Evolutionary conservation across 37 sponge, comb jelly and placozoan species (phyloP), one percentile per base, ranked within the genome.

Genomic region (Oopsacas minuta): DNA sequence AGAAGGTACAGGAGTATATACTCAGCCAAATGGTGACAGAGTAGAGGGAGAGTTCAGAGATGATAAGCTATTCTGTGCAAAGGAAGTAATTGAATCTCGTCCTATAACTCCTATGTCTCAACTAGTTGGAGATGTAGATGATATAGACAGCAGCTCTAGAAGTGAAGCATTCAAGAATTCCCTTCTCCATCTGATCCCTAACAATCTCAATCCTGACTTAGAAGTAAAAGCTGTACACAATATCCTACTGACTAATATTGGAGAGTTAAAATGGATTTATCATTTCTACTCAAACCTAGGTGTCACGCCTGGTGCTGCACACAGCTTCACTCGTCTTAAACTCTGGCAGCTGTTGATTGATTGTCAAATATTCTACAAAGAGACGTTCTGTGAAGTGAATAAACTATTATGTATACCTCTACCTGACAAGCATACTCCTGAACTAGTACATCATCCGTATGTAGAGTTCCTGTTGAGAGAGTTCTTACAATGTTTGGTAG

Each of bases 331-430:
- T 22, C 81, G 38, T 36, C 37, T 87, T 20, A 53, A 92, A 90
- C 75, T 91, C 23, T 93, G 93, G 91, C 87, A 82, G 84, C 34
- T 93, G 86, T 38, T 90, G 83, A 85, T 51, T 39, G 93, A 93
- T 85, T 89, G 89, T 38, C 69, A 84, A 37, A 36, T 93, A 0
- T 88, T 61, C 75, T 61, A 61, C 75, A 10, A n/a, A 25, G 75
- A 61, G 30, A 61, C 75, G 3, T 61, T 61, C 75, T 20, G 75
- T n/a, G 75, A 10, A 3, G 28, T 61, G 28, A 34, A 61, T 34
- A 25, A 20, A 12, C 75, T 61, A 3, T n/a, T 61, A 3, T 25
- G 5, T 34, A 10, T 3, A 5, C 28, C 75, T 10, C 75, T 61
- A 34, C 75, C 75, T 34, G 22, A 10, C 22, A 61, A 61, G 22